phyloP scores from a whole-genome alignment of 2,797 vertebrate species.

The Cyclura pinguis region DNA sequence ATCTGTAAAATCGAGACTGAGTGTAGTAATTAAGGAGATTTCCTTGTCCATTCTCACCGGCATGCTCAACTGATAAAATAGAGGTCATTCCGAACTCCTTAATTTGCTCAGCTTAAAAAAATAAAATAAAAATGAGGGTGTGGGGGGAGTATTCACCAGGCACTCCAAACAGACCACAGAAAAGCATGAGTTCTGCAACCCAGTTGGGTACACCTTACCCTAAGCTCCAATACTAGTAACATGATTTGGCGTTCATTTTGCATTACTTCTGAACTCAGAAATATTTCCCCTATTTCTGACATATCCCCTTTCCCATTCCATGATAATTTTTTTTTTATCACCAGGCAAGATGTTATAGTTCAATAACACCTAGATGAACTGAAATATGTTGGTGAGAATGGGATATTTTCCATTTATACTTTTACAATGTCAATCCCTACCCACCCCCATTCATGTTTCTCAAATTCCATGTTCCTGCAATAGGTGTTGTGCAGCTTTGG shows the following conservation, averaged over 20 bases:
- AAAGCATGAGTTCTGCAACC: not conserved
- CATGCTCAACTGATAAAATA: not conserved
- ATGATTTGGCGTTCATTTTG: not conserved
- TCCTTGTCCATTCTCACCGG: not conserved
- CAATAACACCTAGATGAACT: not conserved
- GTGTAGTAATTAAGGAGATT: not conserved
- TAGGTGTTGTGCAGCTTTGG: too few relatives aligned
- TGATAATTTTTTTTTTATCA: not conserved
- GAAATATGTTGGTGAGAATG: conserved; percentile 42
- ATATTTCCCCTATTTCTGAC: not conserved
- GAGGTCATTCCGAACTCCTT: not conserved
- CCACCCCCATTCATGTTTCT: too few relatives aligned
- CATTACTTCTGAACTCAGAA: not conserved
- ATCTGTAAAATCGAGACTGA: not conserved
- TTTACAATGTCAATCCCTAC: too few relatives aligned
- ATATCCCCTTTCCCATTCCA: not conserved
- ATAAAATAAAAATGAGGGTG: too few relatives aligned
- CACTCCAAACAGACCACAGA: not conserved
- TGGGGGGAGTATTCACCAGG: not conserved
- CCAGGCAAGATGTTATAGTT: not conserved
- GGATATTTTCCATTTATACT: too few relatives aligned
- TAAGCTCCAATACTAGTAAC: not conserved
- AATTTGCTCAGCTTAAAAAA: not conserved
- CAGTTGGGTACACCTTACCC: not conserved
- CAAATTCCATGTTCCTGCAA: too few relatives aligned